Evolutionary conservation across 2,113 vertebrate genomes (phyloP).

Genomic region (Eira barbara): DNA sequence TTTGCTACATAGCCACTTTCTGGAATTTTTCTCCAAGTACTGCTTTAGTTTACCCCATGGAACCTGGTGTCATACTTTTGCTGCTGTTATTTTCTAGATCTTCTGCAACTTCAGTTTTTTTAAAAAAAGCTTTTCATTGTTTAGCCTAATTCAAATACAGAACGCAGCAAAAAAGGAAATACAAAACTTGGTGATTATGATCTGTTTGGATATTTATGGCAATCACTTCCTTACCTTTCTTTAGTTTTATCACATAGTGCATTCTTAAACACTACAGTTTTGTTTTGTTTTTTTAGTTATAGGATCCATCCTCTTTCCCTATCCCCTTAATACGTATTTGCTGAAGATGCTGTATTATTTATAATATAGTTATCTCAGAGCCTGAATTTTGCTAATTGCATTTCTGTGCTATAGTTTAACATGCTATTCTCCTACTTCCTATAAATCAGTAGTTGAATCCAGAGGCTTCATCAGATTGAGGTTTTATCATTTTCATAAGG

Average conservation of each 20-base stretch:
- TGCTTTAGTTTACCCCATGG: neutral
- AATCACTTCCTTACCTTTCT: neutral
- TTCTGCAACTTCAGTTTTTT: neutral
- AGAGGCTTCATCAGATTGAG: neutral
- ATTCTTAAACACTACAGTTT: neutral
- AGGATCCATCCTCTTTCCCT: neutral
- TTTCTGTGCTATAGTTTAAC: neutral
- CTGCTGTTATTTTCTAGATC: neutral
- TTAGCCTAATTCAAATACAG: constrained; percentile 10
- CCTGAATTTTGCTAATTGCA: neutral
- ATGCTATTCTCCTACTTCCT: neutral
- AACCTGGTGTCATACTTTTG: neutral
- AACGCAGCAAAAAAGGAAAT: neutral
- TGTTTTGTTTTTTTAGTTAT: neutral
- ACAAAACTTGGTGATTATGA: neutral
- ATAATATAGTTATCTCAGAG: neutral
- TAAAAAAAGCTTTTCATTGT: neutral
- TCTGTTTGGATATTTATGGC: neutral
- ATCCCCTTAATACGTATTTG: neutral
- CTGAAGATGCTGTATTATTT: neutral
- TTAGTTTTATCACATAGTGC: neutral
- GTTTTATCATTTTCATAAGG: neutral
- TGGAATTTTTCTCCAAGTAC: neutral
- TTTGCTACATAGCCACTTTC: neutral
- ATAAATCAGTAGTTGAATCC: neutral